These are phyloP conservation scores for Candidula unifasciata DNA, from an alignment of 2,888 invertebrate genomes.

Conservation along the genomic window DNA sequence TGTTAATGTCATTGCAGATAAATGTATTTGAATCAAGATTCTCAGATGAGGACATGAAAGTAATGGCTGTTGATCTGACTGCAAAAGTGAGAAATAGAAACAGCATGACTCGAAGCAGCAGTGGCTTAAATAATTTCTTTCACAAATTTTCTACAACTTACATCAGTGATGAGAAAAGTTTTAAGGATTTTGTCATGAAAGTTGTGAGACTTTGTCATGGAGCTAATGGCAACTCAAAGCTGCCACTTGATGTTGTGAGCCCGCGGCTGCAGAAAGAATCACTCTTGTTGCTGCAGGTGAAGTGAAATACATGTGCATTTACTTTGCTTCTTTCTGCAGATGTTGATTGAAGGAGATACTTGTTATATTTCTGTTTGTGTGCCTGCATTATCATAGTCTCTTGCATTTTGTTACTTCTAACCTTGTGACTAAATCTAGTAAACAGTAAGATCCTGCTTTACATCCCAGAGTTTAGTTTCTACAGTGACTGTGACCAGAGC, in stretches of 20 bases:
- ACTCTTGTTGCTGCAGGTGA: not conserved
- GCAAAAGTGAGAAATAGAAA: not conserved
- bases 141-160: not conserved
- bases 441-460: too few species aligned
- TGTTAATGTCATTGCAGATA: slow-evolving; percentile 9
- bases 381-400: too few species aligned
- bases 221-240: too few species aligned
- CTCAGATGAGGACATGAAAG: not conserved
- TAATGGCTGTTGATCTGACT: not conserved
- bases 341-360: not conserved
- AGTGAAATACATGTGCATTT: not conserved
- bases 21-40: not conserved
- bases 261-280: not conserved
- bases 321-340: not conserved
- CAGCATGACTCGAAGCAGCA: not conserved
- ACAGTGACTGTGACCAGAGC: too few species aligned
- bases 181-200: slow-evolving; percentile 9
- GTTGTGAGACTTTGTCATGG: not conserved
- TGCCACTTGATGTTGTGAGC: not conserved
- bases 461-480: too few species aligned
- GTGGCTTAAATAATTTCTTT: slow-evolving; percentile 24
- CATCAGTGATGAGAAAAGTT: slow-evolving; percentile 1
- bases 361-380: too few species aligned
- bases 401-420: too few species aligned
- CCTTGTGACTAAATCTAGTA: too few species aligned